Conservation (phyloP, 2,113 vertebrate species). For the Poeciliopsis occidentalis region DNA sequence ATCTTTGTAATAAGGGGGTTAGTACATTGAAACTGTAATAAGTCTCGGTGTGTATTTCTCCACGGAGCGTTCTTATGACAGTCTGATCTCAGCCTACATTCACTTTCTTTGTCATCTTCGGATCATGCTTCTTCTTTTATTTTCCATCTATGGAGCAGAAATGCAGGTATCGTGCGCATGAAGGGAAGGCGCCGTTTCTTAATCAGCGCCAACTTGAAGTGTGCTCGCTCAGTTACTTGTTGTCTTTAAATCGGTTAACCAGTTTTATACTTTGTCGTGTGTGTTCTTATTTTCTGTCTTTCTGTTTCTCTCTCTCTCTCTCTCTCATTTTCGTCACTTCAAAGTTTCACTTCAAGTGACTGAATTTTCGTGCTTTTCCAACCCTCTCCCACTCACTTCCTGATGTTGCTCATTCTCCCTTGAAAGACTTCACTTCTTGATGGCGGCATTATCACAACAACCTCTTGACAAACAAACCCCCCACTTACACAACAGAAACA, state of each 20-base stretch:
- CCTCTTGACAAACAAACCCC: slow-evolving; percentile 60
- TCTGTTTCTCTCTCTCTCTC: not conserved
- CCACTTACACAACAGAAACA: slow-evolving; percentile 25
- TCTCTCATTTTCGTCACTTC: not conserved
- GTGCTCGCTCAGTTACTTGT: not conserved
- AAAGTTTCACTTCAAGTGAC: slow-evolving; percentile 7
- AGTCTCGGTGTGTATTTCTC: not conserved
- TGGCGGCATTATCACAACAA: slow-evolving; percentile 48
- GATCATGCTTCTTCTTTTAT: not conserved
- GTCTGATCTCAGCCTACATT: slow-evolving; percentile 5
- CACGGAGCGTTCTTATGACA: not conserved
- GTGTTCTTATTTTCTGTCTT: not conserved
- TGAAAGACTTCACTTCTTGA: slow-evolving; percentile 59
- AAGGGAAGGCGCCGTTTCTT: not conserved
- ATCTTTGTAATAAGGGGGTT: not conserved
- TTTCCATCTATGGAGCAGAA: not conserved
- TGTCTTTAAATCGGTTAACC: not conserved
- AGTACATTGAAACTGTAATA: not conserved
- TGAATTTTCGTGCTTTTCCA: slow-evolving; percentile 4
- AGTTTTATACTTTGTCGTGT: not conserved
- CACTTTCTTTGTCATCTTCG: slow-evolving; percentile 1
- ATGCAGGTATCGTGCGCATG: not conserved
- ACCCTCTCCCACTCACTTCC: slow-evolving; percentile 13
- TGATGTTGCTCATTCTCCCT: slow-evolving; percentile 50
- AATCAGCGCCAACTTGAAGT: not conserved